These are phyloP conservation scores for Gadopsis bispinosus DNA, from an alignment of 2,797 vertebrate species.

Conservation along the genomic window DNA sequence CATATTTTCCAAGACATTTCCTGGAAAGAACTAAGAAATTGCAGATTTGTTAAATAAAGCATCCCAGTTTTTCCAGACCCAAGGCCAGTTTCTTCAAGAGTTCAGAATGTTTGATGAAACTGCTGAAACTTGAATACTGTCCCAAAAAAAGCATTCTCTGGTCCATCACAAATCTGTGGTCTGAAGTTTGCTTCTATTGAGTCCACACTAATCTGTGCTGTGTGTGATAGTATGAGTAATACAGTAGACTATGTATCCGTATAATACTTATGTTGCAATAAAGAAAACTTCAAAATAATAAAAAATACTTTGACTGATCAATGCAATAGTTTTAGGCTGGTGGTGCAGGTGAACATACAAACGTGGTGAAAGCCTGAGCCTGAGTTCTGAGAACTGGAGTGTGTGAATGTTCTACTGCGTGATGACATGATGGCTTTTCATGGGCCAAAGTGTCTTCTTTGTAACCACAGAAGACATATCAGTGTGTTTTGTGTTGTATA, in stretches of 20 bases:
- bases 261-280: constrained; percentile 10
- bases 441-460: not conserved
- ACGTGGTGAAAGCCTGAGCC: not conserved
- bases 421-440: not conserved
- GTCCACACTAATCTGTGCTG: constrained; percentile 1
- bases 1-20: not conserved
- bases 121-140: not conserved
- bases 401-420: not conserved
- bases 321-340: not conserved
- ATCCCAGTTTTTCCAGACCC: not conserved
- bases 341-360: not conserved
- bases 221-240: constrained; percentile 3
- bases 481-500: not conserved
- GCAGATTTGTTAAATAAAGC: not conserved
- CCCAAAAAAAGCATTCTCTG: not conserved
- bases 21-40: not conserved
- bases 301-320: not conserved
- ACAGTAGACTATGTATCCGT: constrained; percentile 5
- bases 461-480: not conserved
- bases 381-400: not conserved
- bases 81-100: not conserved
- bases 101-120: not conserved
- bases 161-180: constrained; percentile 4
- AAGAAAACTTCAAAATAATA: constrained; percentile 4
- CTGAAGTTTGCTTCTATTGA: not conserved